phyloP scores from a whole-genome alignment of 2,113 vertebrate species.

The Ardeotis arabs region DNA sequence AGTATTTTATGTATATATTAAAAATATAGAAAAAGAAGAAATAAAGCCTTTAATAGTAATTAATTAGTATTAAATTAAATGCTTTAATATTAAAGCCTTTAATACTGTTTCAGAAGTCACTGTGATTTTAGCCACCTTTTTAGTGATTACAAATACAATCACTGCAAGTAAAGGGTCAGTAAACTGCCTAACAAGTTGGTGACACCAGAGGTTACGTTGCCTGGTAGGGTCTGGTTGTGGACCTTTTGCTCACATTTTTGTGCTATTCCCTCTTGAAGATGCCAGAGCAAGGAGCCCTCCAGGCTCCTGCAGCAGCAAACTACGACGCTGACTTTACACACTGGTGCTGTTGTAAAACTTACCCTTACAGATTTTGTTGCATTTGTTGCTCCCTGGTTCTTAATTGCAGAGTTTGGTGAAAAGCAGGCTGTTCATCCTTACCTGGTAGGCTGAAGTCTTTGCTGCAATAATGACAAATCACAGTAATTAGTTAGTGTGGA shows the following conservation, averaged over 20 bases:
- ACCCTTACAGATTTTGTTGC: neutral
- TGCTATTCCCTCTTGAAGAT: neutral
- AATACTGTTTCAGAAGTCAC: neutral
- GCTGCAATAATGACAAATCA: neutral
- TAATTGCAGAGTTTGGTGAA: neutral
- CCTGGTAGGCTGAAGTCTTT: neutral
- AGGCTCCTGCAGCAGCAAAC: neutral
- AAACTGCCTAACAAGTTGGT: neutral
- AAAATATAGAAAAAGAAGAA: no score
- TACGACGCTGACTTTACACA: rapidly evolving
- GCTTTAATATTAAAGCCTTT: no score
- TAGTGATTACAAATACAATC: neutral
- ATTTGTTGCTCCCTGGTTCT: neutral
- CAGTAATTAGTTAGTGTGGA: neutral
- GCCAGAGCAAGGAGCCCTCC: neutral
- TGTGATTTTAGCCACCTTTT: neutral
- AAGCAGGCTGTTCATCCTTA: neutral
- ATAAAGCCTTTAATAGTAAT: no score
- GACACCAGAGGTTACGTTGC: neutral
- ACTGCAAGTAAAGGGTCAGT: neutral
- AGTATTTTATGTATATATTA: no score
- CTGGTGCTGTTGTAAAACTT: neutral
- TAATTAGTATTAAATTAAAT: no score
- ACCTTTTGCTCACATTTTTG: rapidly evolving
- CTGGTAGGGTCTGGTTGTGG: no score